Percentiles rank a stretch among this genome's conserved stretches.
These are phyloP conservation scores for Acanthosepion esculentum DNA, from an alignment of 2,888 invertebrate species.

Conservation along the genomic window DNA sequence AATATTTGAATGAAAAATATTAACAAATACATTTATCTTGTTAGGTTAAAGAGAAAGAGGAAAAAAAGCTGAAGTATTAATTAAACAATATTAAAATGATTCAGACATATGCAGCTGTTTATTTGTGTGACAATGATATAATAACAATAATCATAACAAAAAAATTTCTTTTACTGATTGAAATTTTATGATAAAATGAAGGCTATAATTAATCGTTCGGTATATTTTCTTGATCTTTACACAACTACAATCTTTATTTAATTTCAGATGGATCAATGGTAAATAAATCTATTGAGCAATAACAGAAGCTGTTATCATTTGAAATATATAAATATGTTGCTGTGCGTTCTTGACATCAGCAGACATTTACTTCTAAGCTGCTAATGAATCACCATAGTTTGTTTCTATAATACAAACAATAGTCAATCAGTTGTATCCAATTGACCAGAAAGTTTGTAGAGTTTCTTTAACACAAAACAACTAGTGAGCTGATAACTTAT, in stretches of 20 bases:
- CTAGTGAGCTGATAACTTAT: neutral
- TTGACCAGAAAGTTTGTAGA: neutral
- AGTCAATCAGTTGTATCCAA: neutral
- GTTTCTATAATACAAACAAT: neutral
- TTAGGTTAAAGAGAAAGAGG: neutral
- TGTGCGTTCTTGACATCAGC: neutral
- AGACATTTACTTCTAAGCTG: neutral
- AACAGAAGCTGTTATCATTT: neutral
- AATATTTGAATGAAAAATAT: neutral
- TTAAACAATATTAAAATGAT: neutral
- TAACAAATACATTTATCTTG: neutral
- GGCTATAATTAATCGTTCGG: neutral
- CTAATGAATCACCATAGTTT: neutral
- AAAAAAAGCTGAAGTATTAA: neutral
- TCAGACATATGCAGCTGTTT: slow-evolving; percentile 2
- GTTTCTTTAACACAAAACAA: neutral
- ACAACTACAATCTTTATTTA: neutral
- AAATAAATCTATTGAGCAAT: neutral
- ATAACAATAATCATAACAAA: neutral
- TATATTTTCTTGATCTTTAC: neutral
- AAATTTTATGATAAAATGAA: neutral
- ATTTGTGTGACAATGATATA: neutral
- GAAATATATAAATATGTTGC: neutral
- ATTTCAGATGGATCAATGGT: neutral
- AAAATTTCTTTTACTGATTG: neutral